Conservation (phyloP, 2,113 vertebrate genomes). For the Macaca nemestrina region DNA sequence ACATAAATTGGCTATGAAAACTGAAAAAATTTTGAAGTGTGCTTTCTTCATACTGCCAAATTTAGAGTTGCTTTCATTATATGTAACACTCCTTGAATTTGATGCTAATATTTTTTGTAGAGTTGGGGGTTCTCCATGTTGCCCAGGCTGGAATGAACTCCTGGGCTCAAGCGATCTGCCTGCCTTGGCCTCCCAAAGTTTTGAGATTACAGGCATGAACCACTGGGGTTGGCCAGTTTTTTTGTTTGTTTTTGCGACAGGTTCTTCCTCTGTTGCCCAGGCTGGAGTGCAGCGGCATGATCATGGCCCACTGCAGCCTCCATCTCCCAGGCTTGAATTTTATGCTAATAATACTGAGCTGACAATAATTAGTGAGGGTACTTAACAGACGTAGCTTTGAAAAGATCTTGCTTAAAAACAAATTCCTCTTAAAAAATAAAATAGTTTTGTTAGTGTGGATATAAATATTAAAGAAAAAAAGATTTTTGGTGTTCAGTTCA, state of each 20-base stretch:
- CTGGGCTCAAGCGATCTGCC: no score
- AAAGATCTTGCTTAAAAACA: constrained; percentile 21
- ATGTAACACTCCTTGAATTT: not conserved
- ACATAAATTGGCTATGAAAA: not conserved
- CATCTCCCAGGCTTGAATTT: no score
- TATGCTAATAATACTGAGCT: not conserved
- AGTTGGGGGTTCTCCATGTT: no score
- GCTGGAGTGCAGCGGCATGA: no score
- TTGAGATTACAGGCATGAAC: no score
- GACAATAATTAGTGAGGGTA: not conserved
- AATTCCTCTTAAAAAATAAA: not conserved
- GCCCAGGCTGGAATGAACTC: no score
- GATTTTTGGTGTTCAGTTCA: not conserved
- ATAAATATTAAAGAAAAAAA: constrained; percentile 26
- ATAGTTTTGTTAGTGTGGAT: not conserved
- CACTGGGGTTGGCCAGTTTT: no score
- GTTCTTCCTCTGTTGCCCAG: no score
- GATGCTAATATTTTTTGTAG: not conserved
- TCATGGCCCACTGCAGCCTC: no score
- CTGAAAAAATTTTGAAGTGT: not conserved
- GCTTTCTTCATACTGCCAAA: not conserved
- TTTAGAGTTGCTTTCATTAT: not conserved
- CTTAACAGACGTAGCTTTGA: not conserved
- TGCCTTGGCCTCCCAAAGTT: no score
- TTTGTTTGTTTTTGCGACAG: no score